phyloP scores from a whole-genome alignment of 53 echinoderm and acorn worm species.

The Crossaster papposus region DNA sequence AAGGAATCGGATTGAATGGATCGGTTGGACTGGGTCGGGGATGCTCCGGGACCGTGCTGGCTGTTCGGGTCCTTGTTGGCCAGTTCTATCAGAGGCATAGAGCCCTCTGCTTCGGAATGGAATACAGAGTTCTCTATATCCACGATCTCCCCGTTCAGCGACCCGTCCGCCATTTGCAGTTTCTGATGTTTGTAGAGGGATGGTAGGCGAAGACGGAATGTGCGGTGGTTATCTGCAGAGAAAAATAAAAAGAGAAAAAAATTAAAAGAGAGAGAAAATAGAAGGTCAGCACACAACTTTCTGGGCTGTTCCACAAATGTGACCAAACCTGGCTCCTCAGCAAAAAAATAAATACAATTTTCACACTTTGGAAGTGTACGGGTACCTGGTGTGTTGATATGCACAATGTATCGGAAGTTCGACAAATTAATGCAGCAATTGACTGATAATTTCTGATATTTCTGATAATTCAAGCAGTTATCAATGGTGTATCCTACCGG shows the following conservation, averaged over 20 bases:
- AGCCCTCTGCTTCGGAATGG: slow-evolving; percentile 72
- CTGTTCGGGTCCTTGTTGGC: slow-evolving; percentile 40
- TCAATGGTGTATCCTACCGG: too few relatives aligned
- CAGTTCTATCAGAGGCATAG: slow-evolving; percentile 77
- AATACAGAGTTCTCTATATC: slow-evolving; percentile 54
- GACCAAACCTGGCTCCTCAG: too few relatives aligned
- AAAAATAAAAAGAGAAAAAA: background rate
- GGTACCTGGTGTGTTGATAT: too few relatives aligned
- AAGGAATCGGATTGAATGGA: slow-evolving; percentile 57
- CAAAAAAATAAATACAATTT: too few relatives aligned
- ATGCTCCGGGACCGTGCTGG: slow-evolving; percentile 12
- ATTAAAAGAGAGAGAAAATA: background rate
- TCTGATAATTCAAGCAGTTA: too few relatives aligned
- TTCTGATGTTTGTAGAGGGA: slow-evolving; percentile 82
- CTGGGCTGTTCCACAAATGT: too few relatives aligned
- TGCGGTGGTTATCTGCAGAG: slow-evolving; percentile 90
- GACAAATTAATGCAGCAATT: too few relatives aligned
- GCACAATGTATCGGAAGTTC: too few relatives aligned
- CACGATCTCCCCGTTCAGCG: slow-evolving; percentile 53
- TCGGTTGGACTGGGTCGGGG: slow-evolving; percentile 41
- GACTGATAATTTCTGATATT: too few relatives aligned
- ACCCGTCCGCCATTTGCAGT: slow-evolving; percentile 36
- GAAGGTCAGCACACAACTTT: background rate
- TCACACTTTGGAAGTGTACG: too few relatives aligned
- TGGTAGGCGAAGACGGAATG: slow-evolving; percentile 91